A percentile compares a stretch with the other conserved stretches of the same genome.
phyloP scores from a whole-genome alignment of 2,113 vertebrate species.

The Capra hircus region DNA sequence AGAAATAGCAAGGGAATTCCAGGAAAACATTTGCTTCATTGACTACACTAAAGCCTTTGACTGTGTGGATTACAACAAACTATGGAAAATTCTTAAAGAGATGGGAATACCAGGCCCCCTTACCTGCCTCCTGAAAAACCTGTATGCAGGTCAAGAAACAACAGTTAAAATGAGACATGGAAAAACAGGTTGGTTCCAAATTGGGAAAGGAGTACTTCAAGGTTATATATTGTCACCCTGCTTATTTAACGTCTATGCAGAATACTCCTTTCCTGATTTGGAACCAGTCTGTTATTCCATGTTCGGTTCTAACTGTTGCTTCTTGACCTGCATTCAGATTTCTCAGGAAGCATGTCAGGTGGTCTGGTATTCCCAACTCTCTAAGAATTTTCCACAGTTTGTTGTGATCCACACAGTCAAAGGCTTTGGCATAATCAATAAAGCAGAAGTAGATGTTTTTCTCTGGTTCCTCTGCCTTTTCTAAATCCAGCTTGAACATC shows the following conservation, averaged over 20 bases:
- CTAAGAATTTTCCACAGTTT: not conserved
- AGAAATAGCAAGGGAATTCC: not conserved
- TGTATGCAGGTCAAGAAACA: not conserved
- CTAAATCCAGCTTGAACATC: too few relatives aligned
- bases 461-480: not conserved
- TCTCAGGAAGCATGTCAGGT: not conserved
- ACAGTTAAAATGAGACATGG: not conserved
- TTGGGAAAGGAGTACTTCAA: not conserved
- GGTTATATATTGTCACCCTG: not conserved
- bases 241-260: not conserved
- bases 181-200: not conserved
- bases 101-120: not conserved
- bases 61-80: not conserved
- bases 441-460: not conserved
- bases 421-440: not conserved
- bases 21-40: not conserved
- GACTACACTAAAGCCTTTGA: not conserved
- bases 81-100: not conserved
- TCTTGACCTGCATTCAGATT: not conserved
- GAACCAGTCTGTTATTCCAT: not conserved
- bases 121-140: not conserved
- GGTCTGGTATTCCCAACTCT: not conserved
- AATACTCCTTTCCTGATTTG: not conserved
- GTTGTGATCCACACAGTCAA: not conserved
- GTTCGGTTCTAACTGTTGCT: not conserved